These are phyloP conservation scores for Calliphora vicina DNA, from an alignment of 1,140 invertebrate species.

Conservation along the genomic window DNA sequence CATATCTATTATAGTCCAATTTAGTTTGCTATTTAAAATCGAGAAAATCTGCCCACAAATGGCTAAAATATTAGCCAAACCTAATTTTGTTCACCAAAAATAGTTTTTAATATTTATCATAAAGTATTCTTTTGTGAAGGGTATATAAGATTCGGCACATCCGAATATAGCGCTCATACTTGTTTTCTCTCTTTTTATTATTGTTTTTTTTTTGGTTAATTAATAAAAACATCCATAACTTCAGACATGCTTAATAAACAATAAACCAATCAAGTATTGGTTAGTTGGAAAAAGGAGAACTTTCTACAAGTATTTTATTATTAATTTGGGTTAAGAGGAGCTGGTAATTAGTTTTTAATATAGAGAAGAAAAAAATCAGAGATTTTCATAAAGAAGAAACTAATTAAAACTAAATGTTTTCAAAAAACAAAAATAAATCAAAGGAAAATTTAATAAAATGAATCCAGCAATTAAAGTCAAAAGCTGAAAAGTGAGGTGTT, in stretches of 20 bases:
- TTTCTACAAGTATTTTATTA: neutral
- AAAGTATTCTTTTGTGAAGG: too few species aligned
- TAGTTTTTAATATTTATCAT: too few species aligned
- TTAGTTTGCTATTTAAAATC: too few species aligned
- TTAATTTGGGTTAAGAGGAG: neutral
- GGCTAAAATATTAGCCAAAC: too few species aligned
- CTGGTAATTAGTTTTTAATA: slow-evolving; percentile 3
- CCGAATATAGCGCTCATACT: too few species aligned
- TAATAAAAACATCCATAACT: neutral
- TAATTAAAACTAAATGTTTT: neutral
- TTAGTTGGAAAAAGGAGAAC: neutral
- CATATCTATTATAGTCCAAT: too few species aligned
- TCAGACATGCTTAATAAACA: neutral
- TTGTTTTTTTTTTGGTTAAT: neutral
- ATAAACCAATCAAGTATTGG: neutral
- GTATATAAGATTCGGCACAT: too few species aligned
- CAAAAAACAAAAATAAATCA: neutral
- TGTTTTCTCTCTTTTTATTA: neutral
- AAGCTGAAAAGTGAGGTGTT: too few species aligned
- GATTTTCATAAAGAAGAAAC: neutral
- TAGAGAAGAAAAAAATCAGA: neutral
- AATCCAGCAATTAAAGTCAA: too few species aligned
- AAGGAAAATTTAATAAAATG: too few species aligned
- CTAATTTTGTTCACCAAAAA: too few species aligned
- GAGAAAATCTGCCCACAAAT: too few species aligned